Evolutionary conservation across 1,140 invertebrate species (phyloP).

Genomic region (Bicyclus anynana): DNA sequence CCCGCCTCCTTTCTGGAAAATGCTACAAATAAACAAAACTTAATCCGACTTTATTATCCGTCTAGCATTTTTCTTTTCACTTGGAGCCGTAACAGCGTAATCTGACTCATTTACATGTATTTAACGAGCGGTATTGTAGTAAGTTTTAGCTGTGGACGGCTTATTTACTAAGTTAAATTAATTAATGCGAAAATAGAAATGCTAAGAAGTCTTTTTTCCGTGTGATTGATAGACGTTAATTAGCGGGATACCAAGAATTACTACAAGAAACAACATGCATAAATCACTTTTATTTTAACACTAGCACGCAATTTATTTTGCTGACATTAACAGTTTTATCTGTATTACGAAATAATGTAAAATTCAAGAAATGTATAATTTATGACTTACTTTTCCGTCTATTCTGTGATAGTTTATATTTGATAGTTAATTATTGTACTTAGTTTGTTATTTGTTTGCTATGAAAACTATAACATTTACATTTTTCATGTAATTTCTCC

Average conservation of each 20-base stretch:
- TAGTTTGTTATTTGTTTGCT: too few relatives aligned
- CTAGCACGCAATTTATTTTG: too few relatives aligned
- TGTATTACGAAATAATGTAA: too few relatives aligned
- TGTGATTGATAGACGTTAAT: neutral
- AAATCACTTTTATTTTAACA: too few relatives aligned
- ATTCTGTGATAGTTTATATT: too few relatives aligned
- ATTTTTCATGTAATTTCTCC: too few relatives aligned
- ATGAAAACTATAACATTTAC: too few relatives aligned
- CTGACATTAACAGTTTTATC: too few relatives aligned
- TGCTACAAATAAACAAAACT: conserved; percentile 3
- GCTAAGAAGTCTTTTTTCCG: neutral
- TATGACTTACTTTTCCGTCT: too few relatives aligned
- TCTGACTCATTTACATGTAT: conserved; percentile 1
- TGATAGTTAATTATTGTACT: too few relatives aligned
- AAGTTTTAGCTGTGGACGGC: neutral
- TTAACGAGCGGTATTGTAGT: neutral
- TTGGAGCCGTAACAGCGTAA: conserved; percentile 1
- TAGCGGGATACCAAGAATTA: neutral
- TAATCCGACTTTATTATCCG: conserved; percentile 4
- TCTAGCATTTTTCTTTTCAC: neutral
- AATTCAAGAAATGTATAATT: too few relatives aligned
- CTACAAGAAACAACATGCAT: neutral
- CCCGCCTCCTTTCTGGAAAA: neutral
- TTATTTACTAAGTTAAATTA: neutral
- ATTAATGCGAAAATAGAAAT: neutral